phyloP scores from a whole-genome alignment of 2,113 vertebrate genomes.

The Rousettus leschenaultii region DNA sequence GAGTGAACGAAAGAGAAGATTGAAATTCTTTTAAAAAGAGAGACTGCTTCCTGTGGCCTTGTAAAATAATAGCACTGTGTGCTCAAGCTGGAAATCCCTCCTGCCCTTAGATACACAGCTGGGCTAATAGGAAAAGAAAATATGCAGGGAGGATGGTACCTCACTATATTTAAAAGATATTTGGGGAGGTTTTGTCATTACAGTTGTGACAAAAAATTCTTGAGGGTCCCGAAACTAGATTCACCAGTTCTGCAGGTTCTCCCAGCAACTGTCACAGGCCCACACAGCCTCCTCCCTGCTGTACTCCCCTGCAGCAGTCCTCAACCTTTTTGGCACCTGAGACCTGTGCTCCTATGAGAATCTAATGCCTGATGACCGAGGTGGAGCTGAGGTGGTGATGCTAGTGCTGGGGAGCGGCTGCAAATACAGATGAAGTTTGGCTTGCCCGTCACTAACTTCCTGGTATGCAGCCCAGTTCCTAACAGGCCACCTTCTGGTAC shows the following conservation, averaged over 20 bases:
- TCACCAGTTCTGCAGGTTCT: not conserved
- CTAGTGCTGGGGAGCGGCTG: too few species aligned
- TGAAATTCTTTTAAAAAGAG: constrained; percentile 51
- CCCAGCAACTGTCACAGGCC: not conserved
- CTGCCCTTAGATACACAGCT: not conserved
- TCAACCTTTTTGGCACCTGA: too few species aligned
- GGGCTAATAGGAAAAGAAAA: constrained; percentile 11
- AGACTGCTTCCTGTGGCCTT: not conserved
- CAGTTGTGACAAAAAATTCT: not conserved
- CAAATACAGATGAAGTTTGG: too few species aligned
- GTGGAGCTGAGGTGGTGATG: too few species aligned
- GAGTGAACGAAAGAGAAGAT: constrained; percentile 42
- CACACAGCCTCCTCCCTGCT: accelerated
- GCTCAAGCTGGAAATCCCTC: constrained; percentile 33
- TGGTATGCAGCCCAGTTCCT: too few species aligned
- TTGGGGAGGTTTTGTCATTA: not conserved
- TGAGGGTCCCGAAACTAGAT: not conserved
- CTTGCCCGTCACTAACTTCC: too few species aligned
- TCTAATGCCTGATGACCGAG: too few species aligned
- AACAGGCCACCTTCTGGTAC: too few species aligned
- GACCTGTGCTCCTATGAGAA: too few species aligned
- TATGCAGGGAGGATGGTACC: not conserved
- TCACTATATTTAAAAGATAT: not conserved
- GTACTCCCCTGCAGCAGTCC: too few species aligned
- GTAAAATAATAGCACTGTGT: constrained; percentile 43